phyloP scores from a whole-genome alignment of 1,140 invertebrate genomes.

The Drosophila parvula region DNA sequence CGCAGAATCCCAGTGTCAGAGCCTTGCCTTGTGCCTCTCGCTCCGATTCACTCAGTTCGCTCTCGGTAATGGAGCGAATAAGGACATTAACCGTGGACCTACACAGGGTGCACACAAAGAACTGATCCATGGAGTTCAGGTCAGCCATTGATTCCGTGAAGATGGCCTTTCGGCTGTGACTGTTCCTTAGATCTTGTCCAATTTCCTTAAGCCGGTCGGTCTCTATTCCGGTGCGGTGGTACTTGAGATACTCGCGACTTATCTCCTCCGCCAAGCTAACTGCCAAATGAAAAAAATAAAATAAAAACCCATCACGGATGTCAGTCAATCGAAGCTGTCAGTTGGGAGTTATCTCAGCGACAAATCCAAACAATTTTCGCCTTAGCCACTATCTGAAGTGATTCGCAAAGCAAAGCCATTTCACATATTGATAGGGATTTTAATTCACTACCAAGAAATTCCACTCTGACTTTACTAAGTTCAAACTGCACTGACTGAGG shows the following conservation, averaged over 20 bases:
- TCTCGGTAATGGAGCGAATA: constrained; percentile 72
- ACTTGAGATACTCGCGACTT: constrained; percentile 66
- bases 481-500: not conserved
- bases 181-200: constrained; percentile 38
- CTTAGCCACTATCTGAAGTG: not conserved
- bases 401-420: not conserved
- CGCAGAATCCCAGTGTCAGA: constrained; percentile 70
- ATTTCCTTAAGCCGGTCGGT: constrained; percentile 38
- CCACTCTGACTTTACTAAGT: not conserved
- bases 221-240: constrained; percentile 54
- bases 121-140: constrained; percentile 52
- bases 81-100: constrained; percentile 83
- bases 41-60: constrained; percentile 57
- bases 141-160: constrained; percentile 62
- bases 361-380: constrained; percentile 4
- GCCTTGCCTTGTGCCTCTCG: constrained; percentile 84
- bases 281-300: constrained; percentile 31
- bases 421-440: constrained; percentile 6
- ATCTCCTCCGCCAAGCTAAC: constrained; percentile 62
- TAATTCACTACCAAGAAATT: not conserved
- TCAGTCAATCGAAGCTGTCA: constrained; percentile 46
- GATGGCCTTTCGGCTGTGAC: constrained; percentile 61
- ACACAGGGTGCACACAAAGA: constrained; percentile 85
- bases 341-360: not conserved
- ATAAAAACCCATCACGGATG: constrained; percentile 7